Conservation (phyloP, 2,888 invertebrate genomes). For the Crematogaster levior region DNA sequence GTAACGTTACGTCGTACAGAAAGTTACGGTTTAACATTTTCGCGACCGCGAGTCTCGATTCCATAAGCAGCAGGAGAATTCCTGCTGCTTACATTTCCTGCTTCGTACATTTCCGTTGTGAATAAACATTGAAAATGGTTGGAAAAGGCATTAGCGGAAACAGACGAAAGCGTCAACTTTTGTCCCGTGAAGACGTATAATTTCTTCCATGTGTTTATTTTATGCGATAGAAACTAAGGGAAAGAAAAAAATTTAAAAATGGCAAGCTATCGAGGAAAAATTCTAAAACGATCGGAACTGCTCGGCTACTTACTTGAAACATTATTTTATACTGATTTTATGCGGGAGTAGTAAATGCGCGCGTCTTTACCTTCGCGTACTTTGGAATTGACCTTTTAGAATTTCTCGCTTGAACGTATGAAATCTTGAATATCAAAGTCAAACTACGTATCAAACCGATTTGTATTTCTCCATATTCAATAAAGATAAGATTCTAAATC, state of each 20-base stretch:
- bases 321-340: constrained; percentile 33
- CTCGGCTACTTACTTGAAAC: too few species aligned
- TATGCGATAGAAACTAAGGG: neutral
- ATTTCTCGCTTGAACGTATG: neutral
- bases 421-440: neutral
- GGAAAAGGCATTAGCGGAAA: neutral
- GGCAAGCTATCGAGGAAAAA: neutral
- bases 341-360: neutral
- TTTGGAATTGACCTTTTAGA: neutral
- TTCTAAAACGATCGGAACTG: neutral
- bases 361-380: too few species aligned
- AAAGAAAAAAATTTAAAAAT: neutral
- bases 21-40: constrained; percentile 6
- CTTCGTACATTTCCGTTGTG: too few species aligned
- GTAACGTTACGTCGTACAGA: neutral
- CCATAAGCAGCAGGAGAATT: neutral
- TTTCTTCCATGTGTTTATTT: neutral
- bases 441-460: too few species aligned
- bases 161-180: neutral
- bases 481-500: too few species aligned
- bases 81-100: too few species aligned
- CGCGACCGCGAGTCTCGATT: neutral
- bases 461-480: neutral
- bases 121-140: neutral
- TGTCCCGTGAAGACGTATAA: neutral